Percentiles rank a stretch among this genome's conserved stretches.
Conservation (phyloP, 2,888 invertebrate species). For the Pyralis farinalis region DNA sequence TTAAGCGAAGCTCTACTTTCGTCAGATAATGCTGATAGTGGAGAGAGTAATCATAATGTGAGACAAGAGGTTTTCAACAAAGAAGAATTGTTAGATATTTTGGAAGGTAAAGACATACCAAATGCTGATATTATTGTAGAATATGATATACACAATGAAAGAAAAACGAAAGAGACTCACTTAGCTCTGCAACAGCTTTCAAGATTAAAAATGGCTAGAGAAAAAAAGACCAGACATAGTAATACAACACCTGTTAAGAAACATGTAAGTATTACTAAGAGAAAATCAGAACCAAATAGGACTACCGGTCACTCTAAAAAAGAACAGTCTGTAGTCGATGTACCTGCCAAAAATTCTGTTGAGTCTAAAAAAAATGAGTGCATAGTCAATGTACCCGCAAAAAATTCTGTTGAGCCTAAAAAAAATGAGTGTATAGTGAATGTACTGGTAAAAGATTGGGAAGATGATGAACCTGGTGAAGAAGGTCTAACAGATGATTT, state of each 20-base stretch:
- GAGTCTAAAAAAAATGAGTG: slow-evolving; percentile 39
- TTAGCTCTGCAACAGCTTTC: slow-evolving; percentile 61
- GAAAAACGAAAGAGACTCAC: slow-evolving; percentile 49
- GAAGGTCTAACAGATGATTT: slow-evolving; percentile 27
- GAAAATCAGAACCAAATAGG: slow-evolving; percentile 25
- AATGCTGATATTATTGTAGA: slow-evolving; percentile 23
- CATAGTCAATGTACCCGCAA: slow-evolving; percentile 68
- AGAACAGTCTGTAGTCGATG: slow-evolving; percentile 62
- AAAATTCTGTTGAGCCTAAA: slow-evolving; percentile 18
- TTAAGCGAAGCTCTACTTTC: slow-evolving; percentile 62
- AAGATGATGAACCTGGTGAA: slow-evolving; percentile 59
- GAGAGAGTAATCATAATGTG: slow-evolving; percentile 53
- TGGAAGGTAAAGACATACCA: slow-evolving; percentile 63
- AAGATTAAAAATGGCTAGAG: slow-evolving; percentile 37
- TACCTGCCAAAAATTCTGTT: slow-evolving; percentile 78
- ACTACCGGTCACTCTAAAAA: slow-evolving; percentile 17
- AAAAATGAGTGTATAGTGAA: slow-evolving; percentile 60
- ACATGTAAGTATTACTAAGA: slow-evolving; percentile 16
- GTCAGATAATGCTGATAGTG: slow-evolving; percentile 50
- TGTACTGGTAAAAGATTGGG: slow-evolving; percentile 78
- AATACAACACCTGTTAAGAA: slow-evolving; percentile 23
- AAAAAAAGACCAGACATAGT: slow-evolving; percentile 21
- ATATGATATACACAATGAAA: slow-evolving; percentile 11
- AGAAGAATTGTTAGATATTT: slow-evolving; percentile 67
- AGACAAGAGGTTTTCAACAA: slow-evolving; percentile 70